phyloP scores from a whole-genome alignment of 30 jellyfish, hydroid and myxozoan genomes.

The Hydractinia echinata region DNA sequence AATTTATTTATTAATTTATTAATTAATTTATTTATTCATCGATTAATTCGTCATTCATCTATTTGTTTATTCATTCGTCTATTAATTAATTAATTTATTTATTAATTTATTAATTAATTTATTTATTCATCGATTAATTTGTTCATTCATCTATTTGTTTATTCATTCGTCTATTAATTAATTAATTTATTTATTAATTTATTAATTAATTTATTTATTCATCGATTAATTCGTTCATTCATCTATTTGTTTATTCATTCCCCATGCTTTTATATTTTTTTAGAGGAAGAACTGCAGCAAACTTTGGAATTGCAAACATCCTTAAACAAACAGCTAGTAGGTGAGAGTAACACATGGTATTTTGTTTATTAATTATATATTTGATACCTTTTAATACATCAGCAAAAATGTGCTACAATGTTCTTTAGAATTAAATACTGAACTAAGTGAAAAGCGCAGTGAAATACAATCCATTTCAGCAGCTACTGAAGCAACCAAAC shows the following conservation, averaged over 20 bases:
- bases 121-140: no score
- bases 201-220: no score
- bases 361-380: neutral
- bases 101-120: no score
- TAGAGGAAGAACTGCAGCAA: constrained; percentile 63
- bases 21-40: no score
- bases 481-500: constrained; percentile 31
- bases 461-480: constrained; percentile 40
- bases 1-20: no score
- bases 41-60: no score
- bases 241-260: neutral
- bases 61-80: no score
- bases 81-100: no score
- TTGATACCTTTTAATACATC: neutral
- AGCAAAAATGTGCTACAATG: neutral
- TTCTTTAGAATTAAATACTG: constrained; percentile 47
- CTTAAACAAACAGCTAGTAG: constrained; percentile 62
- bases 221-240: neutral
- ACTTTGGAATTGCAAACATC: constrained; percentile 67
- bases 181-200: no score
- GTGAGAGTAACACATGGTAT: constrained; percentile 18
- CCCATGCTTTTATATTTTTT: neutral
- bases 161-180: no score
- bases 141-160: no score
- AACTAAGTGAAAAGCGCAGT: constrained; percentile 44